These are phyloP conservation scores for Oncorhynchus gorbuscha DNA, from an alignment of 2,113 vertebrate genomes.

Conservation along the genomic window DNA sequence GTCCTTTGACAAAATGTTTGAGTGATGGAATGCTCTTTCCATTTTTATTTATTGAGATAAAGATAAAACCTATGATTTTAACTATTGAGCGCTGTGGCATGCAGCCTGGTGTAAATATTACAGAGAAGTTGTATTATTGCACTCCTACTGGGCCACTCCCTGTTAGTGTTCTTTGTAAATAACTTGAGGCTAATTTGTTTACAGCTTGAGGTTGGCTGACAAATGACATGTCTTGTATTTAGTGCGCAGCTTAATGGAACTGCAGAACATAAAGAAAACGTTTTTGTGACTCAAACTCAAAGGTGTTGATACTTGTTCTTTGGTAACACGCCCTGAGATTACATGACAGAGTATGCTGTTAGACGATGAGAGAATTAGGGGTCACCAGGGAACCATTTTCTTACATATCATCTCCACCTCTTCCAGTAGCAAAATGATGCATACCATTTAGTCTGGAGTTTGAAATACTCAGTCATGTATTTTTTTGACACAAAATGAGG, in stretches of 20 bases:
- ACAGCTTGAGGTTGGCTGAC: slow-evolving; percentile 72
- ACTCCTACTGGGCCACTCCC: slow-evolving; percentile 50
- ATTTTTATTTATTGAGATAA: slow-evolving; percentile 79
- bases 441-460: too few species aligned
- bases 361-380: neutral
- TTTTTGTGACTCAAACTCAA: slow-evolving; percentile 43
- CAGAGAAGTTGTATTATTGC: slow-evolving; percentile 61
- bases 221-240: slow-evolving; percentile 73
- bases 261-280: slow-evolving; percentile 63
- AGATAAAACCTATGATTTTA: slow-evolving; percentile 68
- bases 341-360: neutral
- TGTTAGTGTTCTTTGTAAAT: slow-evolving; percentile 73
- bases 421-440: too few species aligned
- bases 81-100: slow-evolving; percentile 73
- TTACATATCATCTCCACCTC: too few species aligned
- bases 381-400: too few species aligned
- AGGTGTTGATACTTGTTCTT: slow-evolving; percentile 25
- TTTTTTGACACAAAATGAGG: neutral
- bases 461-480: neutral
- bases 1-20: slow-evolving; percentile 54
- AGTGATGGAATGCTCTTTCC: slow-evolving; percentile 74
- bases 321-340: neutral
- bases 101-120: slow-evolving; percentile 66
- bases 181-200: slow-evolving; percentile 67
- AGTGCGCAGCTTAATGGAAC: slow-evolving; percentile 62